Evolutionary conservation across 2,888 invertebrate species (phyloP).

Genomic region (Drosophila conformis): DNA sequence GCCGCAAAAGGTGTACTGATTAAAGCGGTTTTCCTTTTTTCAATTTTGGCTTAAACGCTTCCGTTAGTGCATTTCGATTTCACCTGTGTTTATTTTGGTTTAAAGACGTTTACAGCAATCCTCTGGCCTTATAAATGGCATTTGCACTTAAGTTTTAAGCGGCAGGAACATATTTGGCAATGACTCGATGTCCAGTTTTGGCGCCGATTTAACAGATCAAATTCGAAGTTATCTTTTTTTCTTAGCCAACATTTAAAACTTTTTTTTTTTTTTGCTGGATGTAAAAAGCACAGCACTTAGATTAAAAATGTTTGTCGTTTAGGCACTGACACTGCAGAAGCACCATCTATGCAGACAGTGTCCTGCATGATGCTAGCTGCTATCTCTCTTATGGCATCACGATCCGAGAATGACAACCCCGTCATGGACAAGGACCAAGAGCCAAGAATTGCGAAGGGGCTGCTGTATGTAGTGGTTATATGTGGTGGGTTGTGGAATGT

Average conservation of each 20-base stretch:
- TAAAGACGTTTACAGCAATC: slow-evolving; percentile 43
- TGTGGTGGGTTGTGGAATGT: not conserved
- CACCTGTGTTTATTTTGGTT: slow-evolving; percentile 13
- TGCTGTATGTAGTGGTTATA: not conserved
- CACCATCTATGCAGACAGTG: slow-evolving; percentile 35
- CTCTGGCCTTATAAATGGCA: slow-evolving; percentile 57
- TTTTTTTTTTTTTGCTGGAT: not conserved
- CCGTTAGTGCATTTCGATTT: not conserved
- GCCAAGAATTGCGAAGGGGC: slow-evolving; percentile 6
- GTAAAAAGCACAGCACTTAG: slow-evolving; percentile 64
- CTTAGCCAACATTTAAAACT: not conserved
- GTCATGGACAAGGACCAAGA: slow-evolving; percentile 32
- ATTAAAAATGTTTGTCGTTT: slow-evolving; percentile 70
- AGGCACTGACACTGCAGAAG: slow-evolving; percentile 48
- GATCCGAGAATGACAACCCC: slow-evolving; percentile 41
- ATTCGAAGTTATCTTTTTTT: slow-evolving; percentile 10
- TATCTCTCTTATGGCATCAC: slow-evolving; percentile 46
- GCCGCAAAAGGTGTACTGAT: slow-evolving; percentile 10
- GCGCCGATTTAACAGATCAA: slow-evolving; percentile 36
- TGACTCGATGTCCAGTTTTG: slow-evolving; percentile 63
- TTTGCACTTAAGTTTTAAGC: slow-evolving; percentile 53
- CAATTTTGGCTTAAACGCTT: not conserved
- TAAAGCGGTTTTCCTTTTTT: not conserved
- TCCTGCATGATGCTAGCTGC: slow-evolving; percentile 36
- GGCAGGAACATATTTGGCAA: slow-evolving; percentile 59